A percentile compares a stretch with the other conserved stretches of the same genome.
Conservation (phyloP, 2,113 vertebrate species). For the Isichthys henryi region DNA sequence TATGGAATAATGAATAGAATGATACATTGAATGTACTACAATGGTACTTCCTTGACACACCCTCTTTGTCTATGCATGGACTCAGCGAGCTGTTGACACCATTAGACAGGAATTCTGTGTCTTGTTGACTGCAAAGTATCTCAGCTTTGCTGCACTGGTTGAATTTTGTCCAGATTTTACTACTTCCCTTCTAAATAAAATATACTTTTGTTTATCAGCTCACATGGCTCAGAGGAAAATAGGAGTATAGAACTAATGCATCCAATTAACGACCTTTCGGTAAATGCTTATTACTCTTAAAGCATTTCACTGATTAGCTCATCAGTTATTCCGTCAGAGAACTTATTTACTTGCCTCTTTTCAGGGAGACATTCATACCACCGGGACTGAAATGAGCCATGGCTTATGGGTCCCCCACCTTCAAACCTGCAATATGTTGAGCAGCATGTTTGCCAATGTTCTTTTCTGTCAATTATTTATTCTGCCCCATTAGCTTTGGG, state of each 20-base stretch:
- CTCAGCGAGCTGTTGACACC: not conserved
- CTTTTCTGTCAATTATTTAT: not conserved
- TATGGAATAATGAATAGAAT: not conserved
- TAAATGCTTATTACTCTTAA: not conserved
- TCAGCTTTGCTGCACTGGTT: not conserved
- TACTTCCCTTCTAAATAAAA: not conserved
- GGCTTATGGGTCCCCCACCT: not conserved
- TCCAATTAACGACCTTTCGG: not conserved
- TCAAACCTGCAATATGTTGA: not conserved
- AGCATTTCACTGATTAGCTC: not conserved
- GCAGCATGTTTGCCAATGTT: not conserved
- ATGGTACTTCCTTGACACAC: not conserved
- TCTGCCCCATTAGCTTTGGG: conserved; percentile 14
- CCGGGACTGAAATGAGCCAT: not conserved
- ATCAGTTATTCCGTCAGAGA: not conserved
- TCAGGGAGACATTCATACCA: not conserved
- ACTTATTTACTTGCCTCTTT: not conserved
- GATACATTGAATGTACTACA: not conserved
- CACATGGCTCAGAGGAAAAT: not conserved
- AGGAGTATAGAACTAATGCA: not conserved
- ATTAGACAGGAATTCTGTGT: not conserved
- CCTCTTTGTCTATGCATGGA: not conserved
- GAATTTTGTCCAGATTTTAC: not conserved
- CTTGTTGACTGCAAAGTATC: not conserved
- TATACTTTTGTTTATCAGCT: not conserved